These are phyloP conservation scores for Agonopterix subpropinquella DNA, from an alignment of 2,888 invertebrate genomes.

Conservation along the genomic window DNA sequence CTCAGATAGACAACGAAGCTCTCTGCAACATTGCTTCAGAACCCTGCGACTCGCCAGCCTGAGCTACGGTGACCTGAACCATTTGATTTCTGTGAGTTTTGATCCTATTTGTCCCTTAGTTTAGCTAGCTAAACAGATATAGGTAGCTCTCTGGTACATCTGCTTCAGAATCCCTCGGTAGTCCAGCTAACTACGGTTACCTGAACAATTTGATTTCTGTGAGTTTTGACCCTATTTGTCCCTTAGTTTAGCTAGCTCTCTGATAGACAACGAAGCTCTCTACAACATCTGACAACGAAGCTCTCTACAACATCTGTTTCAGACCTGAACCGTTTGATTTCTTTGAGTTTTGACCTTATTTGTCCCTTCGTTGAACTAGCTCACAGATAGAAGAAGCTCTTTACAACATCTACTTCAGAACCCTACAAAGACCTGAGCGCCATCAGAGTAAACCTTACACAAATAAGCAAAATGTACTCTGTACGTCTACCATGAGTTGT, in stretches of 20 bases:
- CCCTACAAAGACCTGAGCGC: conserved; percentile 86
- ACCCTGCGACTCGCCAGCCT: conserved; percentile 82
- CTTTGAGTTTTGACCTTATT: conserved; percentile 38
- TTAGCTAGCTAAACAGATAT: conserved; percentile 52
- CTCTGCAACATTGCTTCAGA: conserved; percentile 86
- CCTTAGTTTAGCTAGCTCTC: no score
- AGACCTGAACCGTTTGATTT: conserved; percentile 86
- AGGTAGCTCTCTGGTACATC: conserved; percentile 87
- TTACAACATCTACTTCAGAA: conserved; percentile 88
- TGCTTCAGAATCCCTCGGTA: conserved; percentile 83
- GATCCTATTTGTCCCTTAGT: no score
- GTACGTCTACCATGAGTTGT: no score
- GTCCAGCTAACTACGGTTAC: conserved; percentile 89
- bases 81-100: conserved; percentile 78
- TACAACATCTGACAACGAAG: no score
- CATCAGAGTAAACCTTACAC: no score
- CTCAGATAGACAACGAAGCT: conserved; percentile 83
- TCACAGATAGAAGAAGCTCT: conserved; percentile 81
- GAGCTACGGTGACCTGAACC: conserved; percentile 87
- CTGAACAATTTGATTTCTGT: conserved; percentile 85
- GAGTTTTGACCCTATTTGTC: conserved; percentile 19
- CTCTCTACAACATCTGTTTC: conserved; percentile 89
- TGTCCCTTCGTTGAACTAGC: no score
- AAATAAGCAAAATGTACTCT: no score
- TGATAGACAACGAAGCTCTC: conserved; percentile 85